A percentile compares a stretch with the other conserved stretches of the same genome.
Conservation (phyloP, 2,888 invertebrate genomes). For the Periphyllus acericola region DNA sequence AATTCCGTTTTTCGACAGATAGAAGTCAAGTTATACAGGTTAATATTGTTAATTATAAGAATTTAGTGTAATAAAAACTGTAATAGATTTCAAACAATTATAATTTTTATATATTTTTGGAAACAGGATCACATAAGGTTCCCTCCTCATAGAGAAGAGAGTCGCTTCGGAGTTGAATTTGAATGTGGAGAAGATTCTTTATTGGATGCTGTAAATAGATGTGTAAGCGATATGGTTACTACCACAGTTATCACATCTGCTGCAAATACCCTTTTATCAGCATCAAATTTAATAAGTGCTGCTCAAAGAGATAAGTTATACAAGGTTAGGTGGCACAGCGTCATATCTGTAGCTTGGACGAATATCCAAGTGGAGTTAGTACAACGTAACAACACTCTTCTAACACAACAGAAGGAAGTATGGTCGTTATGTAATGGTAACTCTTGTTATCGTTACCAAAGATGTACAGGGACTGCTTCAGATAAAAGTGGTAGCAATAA, state of each 20-base stretch:
- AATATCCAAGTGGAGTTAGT: slow-evolving; percentile 93
- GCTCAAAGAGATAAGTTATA: slow-evolving; percentile 67
- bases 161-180: neutral
- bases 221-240: slow-evolving; percentile 94
- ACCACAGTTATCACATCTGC: slow-evolving; percentile 74
- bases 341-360: slow-evolving; percentile 87
- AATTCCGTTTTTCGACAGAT: too few relatives aligned
- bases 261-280: slow-evolving; percentile 68
- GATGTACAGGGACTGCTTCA: neutral
- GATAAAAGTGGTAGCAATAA: slow-evolving; percentile 23
- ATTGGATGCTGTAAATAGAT: slow-evolving; percentile 88
- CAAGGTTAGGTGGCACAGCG: slow-evolving; percentile 82
- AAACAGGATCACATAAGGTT: neutral
- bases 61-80: neutral
- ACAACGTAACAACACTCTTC: slow-evolving; percentile 80
- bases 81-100: neutral
- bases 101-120: neutral
- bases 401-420: slow-evolving; percentile 18
- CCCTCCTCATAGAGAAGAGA: neutral
- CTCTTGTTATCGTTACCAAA: neutral
- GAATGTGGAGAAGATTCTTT: slow-evolving; percentile 66
- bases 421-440: neutral
- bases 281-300: slow-evolving; percentile 67
- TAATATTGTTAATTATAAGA: too few relatives aligned
- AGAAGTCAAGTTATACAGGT: too few relatives aligned